Evolutionary conservation across 2,797 vertebrate genomes (phyloP).

Genomic region (Ciconia nigra): DNA sequence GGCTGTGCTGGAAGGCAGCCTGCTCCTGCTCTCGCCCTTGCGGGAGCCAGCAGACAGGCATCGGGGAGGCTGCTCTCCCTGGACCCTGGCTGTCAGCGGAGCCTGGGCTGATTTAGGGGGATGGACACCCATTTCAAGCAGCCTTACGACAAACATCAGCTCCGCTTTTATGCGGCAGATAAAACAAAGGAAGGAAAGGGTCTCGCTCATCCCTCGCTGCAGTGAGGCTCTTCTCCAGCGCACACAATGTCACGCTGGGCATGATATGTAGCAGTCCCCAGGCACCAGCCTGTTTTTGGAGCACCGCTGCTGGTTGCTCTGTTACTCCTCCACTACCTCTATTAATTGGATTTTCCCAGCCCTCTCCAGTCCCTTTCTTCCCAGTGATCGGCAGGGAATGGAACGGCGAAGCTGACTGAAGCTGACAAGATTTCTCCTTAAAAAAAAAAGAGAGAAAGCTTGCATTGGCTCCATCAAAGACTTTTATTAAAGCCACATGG

Average conservation of each 20-base stretch:
- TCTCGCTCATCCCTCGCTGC: background rate
- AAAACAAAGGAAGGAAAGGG: background rate
- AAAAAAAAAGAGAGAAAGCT: background rate
- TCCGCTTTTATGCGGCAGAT: background rate
- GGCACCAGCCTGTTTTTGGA: background rate
- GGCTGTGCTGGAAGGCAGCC: background rate
- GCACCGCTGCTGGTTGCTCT: background rate
- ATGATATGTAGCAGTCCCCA: background rate
- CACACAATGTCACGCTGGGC: background rate
- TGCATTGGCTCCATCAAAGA: constrained; percentile 57
- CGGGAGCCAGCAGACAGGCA: background rate
- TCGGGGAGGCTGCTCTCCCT: background rate
- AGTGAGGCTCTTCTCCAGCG: accelerated
- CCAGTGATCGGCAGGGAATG: background rate
- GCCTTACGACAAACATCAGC: background rate
- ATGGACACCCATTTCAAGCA: background rate
- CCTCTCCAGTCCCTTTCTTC: constrained; percentile 1
- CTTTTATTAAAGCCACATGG: constrained; percentile 53
- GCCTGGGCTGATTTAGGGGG: background rate
- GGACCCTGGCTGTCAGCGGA: accelerated
- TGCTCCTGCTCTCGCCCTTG: no score
- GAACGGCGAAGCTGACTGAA: background rate
- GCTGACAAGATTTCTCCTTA: constrained; percentile 30
- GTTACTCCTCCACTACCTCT: background rate
- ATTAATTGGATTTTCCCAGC: constrained; percentile 36